phyloP scores from a whole-genome alignment of 2,888 invertebrate genomes.

The Tachina grossa region DNA sequence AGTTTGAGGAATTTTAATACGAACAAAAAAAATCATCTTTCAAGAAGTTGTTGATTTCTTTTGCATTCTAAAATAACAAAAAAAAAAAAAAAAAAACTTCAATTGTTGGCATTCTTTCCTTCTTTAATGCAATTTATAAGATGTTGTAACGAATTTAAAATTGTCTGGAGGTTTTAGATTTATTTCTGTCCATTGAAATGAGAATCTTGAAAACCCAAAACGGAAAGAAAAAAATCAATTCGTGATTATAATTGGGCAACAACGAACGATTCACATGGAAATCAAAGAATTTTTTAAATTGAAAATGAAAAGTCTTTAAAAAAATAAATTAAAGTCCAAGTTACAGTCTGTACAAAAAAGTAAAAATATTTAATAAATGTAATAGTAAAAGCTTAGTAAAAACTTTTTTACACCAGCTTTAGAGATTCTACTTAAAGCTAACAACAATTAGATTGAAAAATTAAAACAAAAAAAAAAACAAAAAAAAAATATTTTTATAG shows the following conservation, averaged over 20 bases:
- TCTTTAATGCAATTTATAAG: slow-evolving; percentile 46
- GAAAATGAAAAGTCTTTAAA: not conserved
- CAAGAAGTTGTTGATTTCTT: slow-evolving; percentile 32
- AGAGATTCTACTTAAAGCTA: too few relatives aligned
- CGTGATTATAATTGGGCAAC: slow-evolving; percentile 6
- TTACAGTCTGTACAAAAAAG: not conserved
- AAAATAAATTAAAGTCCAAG: too few relatives aligned
- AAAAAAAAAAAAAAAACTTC: not conserved
- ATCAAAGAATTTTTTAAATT: not conserved
- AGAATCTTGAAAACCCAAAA: not conserved
- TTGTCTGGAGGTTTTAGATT: slow-evolving; percentile 36
- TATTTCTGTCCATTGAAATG: slow-evolving; percentile 30
- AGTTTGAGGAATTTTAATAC: slow-evolving; percentile 45
- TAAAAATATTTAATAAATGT: not conserved
- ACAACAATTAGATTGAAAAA: too few relatives aligned
- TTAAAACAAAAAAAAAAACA: too few relatives aligned
- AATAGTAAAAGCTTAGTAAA: too few relatives aligned
- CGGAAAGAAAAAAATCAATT: not conserved
- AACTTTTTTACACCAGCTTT: too few relatives aligned
- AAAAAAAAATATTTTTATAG: too few relatives aligned
- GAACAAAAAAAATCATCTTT: slow-evolving; percentile 27
- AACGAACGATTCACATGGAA: not conserved
- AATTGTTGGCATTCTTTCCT: slow-evolving; percentile 38
- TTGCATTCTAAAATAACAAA: slow-evolving; percentile 18
- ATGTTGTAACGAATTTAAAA: slow-evolving; percentile 58